Conservation (phyloP, 2,797 vertebrate species). For the Pseudochromis fuscus region DNA sequence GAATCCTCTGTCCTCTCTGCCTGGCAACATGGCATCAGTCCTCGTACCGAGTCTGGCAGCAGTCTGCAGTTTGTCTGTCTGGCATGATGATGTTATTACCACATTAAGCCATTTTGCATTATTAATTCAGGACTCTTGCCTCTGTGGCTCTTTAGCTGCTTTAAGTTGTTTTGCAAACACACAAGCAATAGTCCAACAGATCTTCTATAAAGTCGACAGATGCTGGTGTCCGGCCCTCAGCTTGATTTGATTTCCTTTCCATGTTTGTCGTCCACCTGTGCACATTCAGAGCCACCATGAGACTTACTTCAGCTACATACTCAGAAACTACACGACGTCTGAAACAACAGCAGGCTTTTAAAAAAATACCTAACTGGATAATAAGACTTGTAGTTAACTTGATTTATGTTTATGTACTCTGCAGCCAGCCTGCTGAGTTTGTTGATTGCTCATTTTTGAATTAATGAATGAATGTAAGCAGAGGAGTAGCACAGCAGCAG, state of each 20-base stretch:
- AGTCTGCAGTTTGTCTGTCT: conserved; percentile 9
- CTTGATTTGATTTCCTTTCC: neutral
- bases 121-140: conserved; percentile 12
- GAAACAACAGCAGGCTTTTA: too few species aligned
- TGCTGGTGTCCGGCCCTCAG: conserved; percentile 7
- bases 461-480: too few species aligned
- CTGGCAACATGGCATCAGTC: neutral
- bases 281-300: too few species aligned
- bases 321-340: too few species aligned
- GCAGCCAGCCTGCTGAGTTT: too few species aligned
- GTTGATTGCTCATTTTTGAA: too few species aligned
- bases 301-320: too few species aligned
- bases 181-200: neutral
- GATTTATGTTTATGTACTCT: too few species aligned
- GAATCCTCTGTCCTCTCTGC: neutral
- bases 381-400: too few species aligned
- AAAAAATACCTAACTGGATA: too few species aligned
- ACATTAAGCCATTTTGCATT: conserved; percentile 8
- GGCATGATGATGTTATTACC: neutral
- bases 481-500: too few species aligned
- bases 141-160: neutral
- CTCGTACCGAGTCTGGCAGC: neutral
- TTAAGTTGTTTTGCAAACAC: conserved; percentile 20
- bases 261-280: too few species aligned
- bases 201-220: conserved; percentile 4